phyloP scores from a whole-genome alignment of 2,888 invertebrate species.

The Acanthosepion lycidas region DNA sequence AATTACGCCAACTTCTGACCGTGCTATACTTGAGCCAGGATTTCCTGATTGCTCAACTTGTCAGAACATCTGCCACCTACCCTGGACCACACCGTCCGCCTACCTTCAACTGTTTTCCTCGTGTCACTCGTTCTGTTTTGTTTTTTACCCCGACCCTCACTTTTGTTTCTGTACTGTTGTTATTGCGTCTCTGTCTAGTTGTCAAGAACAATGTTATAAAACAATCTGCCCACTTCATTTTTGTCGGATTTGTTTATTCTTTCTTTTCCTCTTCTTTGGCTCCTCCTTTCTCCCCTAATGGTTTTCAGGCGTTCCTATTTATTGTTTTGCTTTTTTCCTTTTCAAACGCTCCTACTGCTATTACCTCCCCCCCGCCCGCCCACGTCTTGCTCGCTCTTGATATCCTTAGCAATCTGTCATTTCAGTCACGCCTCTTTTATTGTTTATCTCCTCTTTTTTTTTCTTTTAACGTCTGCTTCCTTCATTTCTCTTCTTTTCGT shows the following conservation, averaged over 20 bases:
- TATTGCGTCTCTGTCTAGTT: not conserved
- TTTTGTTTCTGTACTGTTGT: not conserved
- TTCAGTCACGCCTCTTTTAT: not conserved
- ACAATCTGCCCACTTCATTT: not conserved
- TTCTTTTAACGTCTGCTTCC: not conserved
- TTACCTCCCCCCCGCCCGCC: too few species aligned
- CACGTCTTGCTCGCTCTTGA: too few species aligned
- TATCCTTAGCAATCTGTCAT: too few species aligned
- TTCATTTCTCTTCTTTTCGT: not conserved
- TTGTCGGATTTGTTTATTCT: not conserved
- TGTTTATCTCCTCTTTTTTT: not conserved
- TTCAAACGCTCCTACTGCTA: too few species aligned
- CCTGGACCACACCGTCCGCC: not conserved
- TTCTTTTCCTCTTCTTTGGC: not conserved
- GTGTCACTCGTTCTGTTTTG: conserved; percentile 18
- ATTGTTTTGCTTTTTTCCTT: not conserved
- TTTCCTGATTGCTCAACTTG: conserved; percentile 12
- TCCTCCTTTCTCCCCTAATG: not conserved
- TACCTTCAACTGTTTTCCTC: not conserved
- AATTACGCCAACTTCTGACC: not conserved
- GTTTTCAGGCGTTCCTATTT: not conserved
- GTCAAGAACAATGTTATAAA: not conserved
- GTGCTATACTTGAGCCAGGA: conserved; percentile 33
- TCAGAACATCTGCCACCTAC: not conserved
- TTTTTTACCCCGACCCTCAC: not conserved